These are phyloP conservation scores for Lepidurus packardi DNA, from an alignment of 1,140 invertebrate genomes.

Conservation along the genomic window DNA sequence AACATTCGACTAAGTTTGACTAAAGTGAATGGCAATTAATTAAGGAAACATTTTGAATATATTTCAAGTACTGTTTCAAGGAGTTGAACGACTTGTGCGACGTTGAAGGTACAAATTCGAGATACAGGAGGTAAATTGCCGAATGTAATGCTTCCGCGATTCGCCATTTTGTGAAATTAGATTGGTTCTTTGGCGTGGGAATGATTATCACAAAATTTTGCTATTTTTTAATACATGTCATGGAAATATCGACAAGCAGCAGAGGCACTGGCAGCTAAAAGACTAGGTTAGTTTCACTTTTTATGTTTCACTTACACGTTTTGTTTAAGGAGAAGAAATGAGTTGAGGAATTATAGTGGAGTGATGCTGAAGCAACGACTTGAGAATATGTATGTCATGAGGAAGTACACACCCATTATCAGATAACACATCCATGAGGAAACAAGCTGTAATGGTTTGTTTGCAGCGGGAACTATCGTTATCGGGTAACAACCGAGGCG, in stretches of 20 bases:
- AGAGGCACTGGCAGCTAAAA: slow-evolving; percentile 6
- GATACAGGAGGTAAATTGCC: neutral
- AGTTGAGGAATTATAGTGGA: too few species aligned
- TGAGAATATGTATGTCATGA: too few species aligned
- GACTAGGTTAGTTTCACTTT: neutral
- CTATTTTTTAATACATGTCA: neutral
- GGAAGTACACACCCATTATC: too few species aligned
- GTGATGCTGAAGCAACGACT: too few species aligned
- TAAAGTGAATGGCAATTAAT: neutral
- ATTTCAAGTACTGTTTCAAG: neutral
- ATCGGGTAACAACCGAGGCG: too few species aligned
- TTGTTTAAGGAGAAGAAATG: too few species aligned
- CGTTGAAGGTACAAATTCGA: neutral
- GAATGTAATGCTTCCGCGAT: neutral
- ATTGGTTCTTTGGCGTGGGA: neutral
- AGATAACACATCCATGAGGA: too few species aligned
- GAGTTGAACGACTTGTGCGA: neutral
- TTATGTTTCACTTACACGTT: too few species aligned
- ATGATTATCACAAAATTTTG: neutral
- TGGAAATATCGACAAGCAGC: neutral
- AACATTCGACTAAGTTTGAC: neutral
- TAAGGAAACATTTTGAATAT: neutral
- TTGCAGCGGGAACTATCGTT: too few species aligned
- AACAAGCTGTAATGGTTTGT: too few species aligned
- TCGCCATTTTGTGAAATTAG: neutral